Percentiles rank a stretch among this genome's conserved stretches.
phyloP scores from a whole-genome alignment of 2,113 vertebrate genomes.

The pig (Sus scrofa) region DNA sequence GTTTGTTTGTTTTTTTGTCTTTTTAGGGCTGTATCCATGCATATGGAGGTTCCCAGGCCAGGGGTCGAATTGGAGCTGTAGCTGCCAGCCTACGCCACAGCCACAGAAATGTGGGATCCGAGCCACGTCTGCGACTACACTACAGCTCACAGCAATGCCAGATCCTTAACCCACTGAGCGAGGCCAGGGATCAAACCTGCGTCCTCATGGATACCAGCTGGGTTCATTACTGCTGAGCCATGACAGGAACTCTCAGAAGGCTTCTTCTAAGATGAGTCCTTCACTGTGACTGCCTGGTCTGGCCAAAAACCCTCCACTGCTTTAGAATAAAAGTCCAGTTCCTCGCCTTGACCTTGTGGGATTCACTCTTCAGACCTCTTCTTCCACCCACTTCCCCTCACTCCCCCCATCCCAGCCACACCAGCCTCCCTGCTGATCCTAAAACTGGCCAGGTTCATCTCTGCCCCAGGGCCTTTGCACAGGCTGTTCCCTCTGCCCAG shows the following conservation, averaged over 20 bases:
- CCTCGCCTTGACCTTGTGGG: too few species aligned
- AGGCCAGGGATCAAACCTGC: too few species aligned
- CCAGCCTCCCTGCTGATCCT: not conserved
- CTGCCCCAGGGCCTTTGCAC: constrained; percentile 9
- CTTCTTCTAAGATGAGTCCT: not conserved
- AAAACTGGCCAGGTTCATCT: not conserved
- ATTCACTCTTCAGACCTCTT: not conserved
- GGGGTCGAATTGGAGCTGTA: too few species aligned
- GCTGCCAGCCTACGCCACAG: too few species aligned
- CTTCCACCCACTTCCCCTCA: not conserved
- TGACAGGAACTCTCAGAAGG: not conserved
- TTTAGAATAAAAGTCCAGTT: not conserved
- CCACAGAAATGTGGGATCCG: too few species aligned
- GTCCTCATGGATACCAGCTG: too few species aligned
- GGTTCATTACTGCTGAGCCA: too few species aligned
- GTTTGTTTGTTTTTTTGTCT: too few species aligned
- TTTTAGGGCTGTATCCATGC: too few species aligned
- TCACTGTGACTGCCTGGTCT: not conserved
- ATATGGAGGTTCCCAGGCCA: too few species aligned
- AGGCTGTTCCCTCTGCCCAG: not conserved
- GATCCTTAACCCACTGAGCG: not conserved
- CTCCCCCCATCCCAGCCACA: not conserved
- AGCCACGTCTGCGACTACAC: too few species aligned
- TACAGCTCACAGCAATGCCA: too few species aligned
- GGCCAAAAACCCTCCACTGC: not conserved